These are phyloP conservation scores for Zelostemma sp. DNA, from an alignment of 1,140 invertebrate genomes.

Conservation along the genomic window DNA sequence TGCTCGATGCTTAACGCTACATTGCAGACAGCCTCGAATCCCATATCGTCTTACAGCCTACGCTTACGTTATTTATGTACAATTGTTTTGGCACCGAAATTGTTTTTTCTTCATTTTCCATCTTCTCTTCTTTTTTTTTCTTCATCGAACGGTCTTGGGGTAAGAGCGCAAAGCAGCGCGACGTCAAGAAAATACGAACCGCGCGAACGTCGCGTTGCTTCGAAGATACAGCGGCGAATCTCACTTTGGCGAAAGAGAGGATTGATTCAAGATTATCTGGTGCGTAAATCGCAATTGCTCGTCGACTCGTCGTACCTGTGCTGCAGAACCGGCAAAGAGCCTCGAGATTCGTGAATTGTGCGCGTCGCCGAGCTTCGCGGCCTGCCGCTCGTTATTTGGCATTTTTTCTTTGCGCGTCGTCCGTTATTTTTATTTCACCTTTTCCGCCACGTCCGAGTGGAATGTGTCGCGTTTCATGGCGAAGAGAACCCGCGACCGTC, in stretches of 20 bases:
- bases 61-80: constrained; percentile 65
- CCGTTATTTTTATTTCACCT: constrained; percentile 54
- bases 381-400: constrained; percentile 46
- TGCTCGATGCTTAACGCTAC: constrained; percentile 13
- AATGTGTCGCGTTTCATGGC: constrained; percentile 53
- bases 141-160: too few species aligned
- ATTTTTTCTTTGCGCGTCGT: constrained; percentile 45
- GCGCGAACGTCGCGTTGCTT: neutral
- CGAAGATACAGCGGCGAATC: neutral
- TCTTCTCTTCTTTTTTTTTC: too few species aligned
- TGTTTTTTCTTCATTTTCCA: constrained; percentile 33
- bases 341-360: constrained; percentile 22
- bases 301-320: constrained; percentile 50
- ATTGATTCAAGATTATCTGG: neutral
- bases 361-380: neutral
- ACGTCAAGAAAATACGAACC: neutral
- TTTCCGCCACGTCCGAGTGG: constrained; percentile 54
- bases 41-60: constrained; percentile 51
- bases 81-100: constrained; percentile 67
- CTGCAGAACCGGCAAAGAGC: constrained; percentile 48
- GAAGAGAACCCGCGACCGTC: constrained; percentile 58
- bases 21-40: constrained; percentile 27
- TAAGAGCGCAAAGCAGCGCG: neutral
- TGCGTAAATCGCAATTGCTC: neutral
- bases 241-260: neutral